phyloP scores from a whole-genome alignment of 2,888 invertebrate genomes.

The Tanytarsus gracilentus region DNA sequence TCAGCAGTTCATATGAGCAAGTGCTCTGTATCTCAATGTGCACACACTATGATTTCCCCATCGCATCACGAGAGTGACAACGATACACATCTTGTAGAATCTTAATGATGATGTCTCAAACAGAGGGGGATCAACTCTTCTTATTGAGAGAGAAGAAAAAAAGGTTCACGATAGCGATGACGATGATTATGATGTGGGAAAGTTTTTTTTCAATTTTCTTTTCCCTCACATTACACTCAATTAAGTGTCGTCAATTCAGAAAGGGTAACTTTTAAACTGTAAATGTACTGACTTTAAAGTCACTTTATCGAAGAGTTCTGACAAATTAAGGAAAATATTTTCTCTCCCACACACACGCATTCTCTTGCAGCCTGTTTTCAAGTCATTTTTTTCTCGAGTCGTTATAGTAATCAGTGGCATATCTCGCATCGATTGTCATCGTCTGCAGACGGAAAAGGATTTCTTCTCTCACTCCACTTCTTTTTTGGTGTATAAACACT shows the following conservation, averaged over 20 bases:
- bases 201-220: neutral
- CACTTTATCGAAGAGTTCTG: no score
- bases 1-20: neutral
- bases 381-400: no score
- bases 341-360: no score
- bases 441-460: slow-evolving; percentile 19
- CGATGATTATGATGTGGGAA: neutral
- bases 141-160: no score
- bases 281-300: no score
- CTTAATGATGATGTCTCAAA: slow-evolving; percentile 22
- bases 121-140: neutral
- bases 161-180: neutral
- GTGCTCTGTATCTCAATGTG: slow-evolving; percentile 22
- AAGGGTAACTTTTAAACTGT: no score
- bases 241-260: no score
- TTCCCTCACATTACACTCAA: neutral
- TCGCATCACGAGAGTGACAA: neutral
- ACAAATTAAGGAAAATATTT: slow-evolving; percentile 15
- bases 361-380: neutral
- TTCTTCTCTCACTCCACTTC: neutral
- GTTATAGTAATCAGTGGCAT: no score
- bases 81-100: no score
- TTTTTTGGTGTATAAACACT: neutral
- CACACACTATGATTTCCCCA: neutral
- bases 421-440: neutral